Evolutionary conservation across 2,797 vertebrate genomes (phyloP).

Genomic region (Australoheros facetus): DNA sequence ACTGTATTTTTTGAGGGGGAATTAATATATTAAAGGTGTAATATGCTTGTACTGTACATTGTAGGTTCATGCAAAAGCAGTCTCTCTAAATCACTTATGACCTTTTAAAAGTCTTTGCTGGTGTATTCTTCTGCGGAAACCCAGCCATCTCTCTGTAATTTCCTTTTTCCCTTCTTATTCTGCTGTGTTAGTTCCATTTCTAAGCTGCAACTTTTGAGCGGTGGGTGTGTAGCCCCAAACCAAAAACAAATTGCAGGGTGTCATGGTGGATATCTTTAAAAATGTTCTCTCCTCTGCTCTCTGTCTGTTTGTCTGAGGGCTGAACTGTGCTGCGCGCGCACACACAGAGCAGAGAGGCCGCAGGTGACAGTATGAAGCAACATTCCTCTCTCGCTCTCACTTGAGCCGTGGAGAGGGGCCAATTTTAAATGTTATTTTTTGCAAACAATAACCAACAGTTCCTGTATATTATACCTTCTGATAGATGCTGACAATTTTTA

Average conservation of each 20-base stretch:
- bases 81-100: background rate
- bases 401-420: background rate
- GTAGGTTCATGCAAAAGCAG: background rate
- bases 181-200: background rate
- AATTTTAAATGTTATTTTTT: background rate
- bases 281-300: background rate
- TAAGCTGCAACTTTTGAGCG: background rate
- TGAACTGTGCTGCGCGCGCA: background rate
- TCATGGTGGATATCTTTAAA: background rate
- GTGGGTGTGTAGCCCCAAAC: background rate
- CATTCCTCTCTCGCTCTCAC: background rate
- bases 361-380: background rate
- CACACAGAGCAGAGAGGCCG: background rate
- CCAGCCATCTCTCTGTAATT: background rate
- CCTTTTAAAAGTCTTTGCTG: background rate
- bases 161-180: background rate
- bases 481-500: slow-evolving; percentile 9
- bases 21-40: background rate
- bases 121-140: background rate
- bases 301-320: background rate
- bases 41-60: background rate
- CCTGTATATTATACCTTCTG: background rate
- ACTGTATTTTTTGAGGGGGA: slow-evolving; percentile 11
- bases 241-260: background rate
- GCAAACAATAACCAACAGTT: background rate